phyloP scores from a whole-genome alignment of 2,888 invertebrate genomes.

The Dexiosoma caninum region DNA sequence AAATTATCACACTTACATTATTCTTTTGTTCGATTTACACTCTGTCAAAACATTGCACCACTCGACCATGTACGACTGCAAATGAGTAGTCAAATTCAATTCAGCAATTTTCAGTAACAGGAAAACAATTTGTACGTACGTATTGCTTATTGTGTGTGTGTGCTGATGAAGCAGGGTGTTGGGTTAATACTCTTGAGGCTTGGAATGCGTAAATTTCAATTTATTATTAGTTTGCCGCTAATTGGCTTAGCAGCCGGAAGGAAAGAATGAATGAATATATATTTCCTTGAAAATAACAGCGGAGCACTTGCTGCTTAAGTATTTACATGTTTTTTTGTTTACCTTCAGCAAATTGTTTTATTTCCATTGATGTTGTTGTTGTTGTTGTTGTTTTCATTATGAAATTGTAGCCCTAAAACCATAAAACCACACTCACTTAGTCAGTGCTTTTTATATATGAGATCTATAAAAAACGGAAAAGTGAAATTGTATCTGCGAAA shows the following conservation, averaged over 20 bases:
- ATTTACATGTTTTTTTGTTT: slow-evolving; percentile 59
- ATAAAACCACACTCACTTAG: slow-evolving; percentile 50
- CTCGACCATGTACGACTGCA: neutral
- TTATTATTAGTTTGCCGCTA: slow-evolving; percentile 75
- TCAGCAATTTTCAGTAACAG: neutral
- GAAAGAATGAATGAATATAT: slow-evolving; percentile 38
- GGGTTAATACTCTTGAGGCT: slow-evolving; percentile 63
- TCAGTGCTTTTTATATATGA: neutral
- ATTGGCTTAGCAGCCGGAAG: slow-evolving; percentile 75
- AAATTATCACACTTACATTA: slow-evolving; percentile 54
- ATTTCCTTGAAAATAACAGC: slow-evolving; percentile 21
- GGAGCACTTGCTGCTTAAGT: slow-evolving; percentile 57
- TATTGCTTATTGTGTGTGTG: neutral
- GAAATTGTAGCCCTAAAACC: slow-evolving; percentile 53
- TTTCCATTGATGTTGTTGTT: slow-evolving; percentile 41
- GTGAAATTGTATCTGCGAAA: too few species aligned
- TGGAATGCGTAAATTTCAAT: slow-evolving; percentile 73
- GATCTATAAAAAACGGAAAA: neutral
- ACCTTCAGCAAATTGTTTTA: slow-evolving; percentile 53
- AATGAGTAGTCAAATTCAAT: slow-evolving; percentile 17
- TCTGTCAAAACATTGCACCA: slow-evolving; percentile 38
- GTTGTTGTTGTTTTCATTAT: slow-evolving; percentile 36
- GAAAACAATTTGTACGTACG: neutral
- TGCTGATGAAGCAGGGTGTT: slow-evolving; percentile 56
- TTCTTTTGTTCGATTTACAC: neutral